phyloP scores from a whole-genome alignment of 2,113 vertebrate species.

The Sapayoa aenigma region DNA sequence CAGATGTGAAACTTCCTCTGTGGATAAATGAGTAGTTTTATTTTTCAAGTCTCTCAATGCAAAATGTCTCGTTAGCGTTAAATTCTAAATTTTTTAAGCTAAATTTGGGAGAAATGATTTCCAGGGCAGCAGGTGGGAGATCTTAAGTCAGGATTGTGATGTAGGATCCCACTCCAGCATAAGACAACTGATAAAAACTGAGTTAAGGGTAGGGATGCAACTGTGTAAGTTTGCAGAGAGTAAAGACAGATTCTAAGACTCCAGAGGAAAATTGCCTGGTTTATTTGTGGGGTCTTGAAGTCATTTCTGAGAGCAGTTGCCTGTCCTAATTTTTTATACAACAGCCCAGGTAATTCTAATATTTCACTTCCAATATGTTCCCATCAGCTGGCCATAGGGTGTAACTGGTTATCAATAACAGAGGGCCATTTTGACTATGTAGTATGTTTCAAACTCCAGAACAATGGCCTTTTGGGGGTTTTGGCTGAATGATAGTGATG shows the following conservation, averaged over 20 bases:
- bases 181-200: not conserved
- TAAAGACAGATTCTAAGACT: not conserved
- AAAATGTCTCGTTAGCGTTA: not conserved
- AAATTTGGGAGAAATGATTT: not conserved
- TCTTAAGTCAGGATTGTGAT: not conserved
- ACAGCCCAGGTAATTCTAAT: not conserved
- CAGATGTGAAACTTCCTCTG: not conserved
- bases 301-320: not conserved
- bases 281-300: not conserved
- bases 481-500: not conserved
- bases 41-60: not conserved
- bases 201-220: not conserved
- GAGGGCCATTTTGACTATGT: not conserved
- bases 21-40: not conserved
- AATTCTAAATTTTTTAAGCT: not conserved
- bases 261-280: not conserved
- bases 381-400: not conserved
- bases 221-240: not conserved
- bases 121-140: not conserved
- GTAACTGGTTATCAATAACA: not conserved
- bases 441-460: not conserved
- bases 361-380: not conserved
- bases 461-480: not conserved
- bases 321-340: not conserved
- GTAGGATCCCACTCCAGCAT: not conserved